Conservation (phyloP, 1,140 invertebrate species). For the Rhizoglyphus robini region DNA sequence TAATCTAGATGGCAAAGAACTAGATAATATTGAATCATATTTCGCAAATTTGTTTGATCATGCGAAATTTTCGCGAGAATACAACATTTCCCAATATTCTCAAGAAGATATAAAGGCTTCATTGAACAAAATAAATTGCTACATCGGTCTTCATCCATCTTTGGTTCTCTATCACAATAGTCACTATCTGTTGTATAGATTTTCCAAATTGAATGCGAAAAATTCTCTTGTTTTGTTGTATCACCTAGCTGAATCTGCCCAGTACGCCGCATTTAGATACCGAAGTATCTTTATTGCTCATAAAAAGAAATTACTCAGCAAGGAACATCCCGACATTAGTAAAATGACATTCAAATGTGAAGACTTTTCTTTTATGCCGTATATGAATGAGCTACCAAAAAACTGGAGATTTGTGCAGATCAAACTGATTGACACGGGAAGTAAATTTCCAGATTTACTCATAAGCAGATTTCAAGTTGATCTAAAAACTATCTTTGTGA, state of each 20-base stretch:
- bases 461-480: conserved; percentile 16
- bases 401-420: conserved; percentile 20
- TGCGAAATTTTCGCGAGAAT: not conserved
- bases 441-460: conserved; percentile 4
- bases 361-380: not conserved
- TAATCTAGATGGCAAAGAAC: too few species aligned
- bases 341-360: not conserved
- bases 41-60: not conserved
- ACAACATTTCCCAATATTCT: not conserved
- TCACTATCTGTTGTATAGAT: not conserved
- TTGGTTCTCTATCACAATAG: not conserved
- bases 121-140: not conserved
- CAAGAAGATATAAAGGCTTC: not conserved
- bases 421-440: not conserved
- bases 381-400: not conserved
- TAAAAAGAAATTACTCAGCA: conserved; percentile 1
- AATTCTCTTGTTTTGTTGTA: not conserved
- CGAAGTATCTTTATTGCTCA: not conserved
- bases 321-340: not conserved
- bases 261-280: conserved; percentile 7
- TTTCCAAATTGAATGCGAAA: not conserved
- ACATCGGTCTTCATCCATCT: conserved; percentile 11
- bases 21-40: not conserved
- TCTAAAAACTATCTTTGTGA: conserved; percentile 14
- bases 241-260: conserved; percentile 10